Base-by-base conservation (phyloP, 2,797 vertebrate species). In the Pangasius krempfi region DNA sequence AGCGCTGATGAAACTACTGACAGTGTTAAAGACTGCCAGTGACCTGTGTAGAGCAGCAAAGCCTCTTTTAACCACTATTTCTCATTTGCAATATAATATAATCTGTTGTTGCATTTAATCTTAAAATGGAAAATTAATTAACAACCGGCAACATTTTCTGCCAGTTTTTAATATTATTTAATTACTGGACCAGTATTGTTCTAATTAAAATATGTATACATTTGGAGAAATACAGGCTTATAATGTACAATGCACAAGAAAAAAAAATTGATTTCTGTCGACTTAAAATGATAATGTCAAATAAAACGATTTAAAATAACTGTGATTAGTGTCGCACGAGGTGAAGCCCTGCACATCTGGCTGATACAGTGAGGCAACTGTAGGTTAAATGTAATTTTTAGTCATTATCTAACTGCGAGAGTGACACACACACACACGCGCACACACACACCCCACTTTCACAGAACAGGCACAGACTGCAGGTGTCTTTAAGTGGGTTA, bases 401-500 rank as follows among this genome's bases (percentile, higher is more conserved):
- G 37, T 82, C 30, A 12, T 22, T 58, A 54, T 37, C 52, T 18
- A 22, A 25, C 56, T 58, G 78, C 0, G 52, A 58, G 22, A 60
- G 37, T 44, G 18, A 68, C 1, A 84, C 30, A 37, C 84, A 85
- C 27, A 22, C 6, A 20, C 62, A 30, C 47, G 56, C 50, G 73
- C 66, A 58, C 79, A 73, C 68, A 72, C 84, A 68, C 47, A 72
- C 84, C 56, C 62, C 64, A 52, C 37, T 2, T 33, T 22, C 9
- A 50, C 33, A 85, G 10, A 50, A 37, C 50, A 68, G 13, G 50
- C 44, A 68, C 44, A 73, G 25, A 37, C 16, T 58, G 76, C 40
- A 3, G 40, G 83, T 87, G 87, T 56, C 44, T 91, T 94, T 70
- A 89, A 82, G 87, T 50, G 87, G 87, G 87, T 70, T 78, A 89